phyloP scores from a whole-genome alignment of 2,113 vertebrate species.

The Larimichthys polyactis region DNA sequence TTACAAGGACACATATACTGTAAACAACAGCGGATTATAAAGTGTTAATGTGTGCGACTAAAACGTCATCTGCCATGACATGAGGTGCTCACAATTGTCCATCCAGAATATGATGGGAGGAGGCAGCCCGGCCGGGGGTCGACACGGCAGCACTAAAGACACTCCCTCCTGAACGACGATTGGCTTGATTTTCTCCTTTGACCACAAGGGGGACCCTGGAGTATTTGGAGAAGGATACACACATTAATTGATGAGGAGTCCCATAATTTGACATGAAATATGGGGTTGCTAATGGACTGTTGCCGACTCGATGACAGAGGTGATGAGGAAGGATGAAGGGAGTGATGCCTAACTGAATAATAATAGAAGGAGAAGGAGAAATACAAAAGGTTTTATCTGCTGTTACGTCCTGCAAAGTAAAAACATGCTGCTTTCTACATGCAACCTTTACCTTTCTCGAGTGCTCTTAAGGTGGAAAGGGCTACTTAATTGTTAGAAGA shows the following conservation, averaged over 20 bases:
- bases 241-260: conserved; percentile 12
- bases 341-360: conserved; percentile 29
- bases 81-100: conserved; percentile 92
- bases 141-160: conserved; percentile 90
- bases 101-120: conserved; percentile 99
- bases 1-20: not conserved
- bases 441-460: conserved; percentile 75
- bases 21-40: not conserved
- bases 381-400: conserved; percentile 44
- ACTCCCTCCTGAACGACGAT: conserved; percentile 89
- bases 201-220: conserved; percentile 96
- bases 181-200: conserved; percentile 93
- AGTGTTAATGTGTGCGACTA: not conserved
- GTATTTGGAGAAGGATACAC: conserved; percentile 21
- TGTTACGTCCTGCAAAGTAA: conserved; percentile 19
- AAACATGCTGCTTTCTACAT: conserved; percentile 59
- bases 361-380: conserved; percentile 13
- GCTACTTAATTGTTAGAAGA: conserved; percentile 65
- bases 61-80: not conserved
- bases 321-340: conserved; percentile 35
- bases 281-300: conserved; percentile 31
- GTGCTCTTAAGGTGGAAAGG: conserved; percentile 74
- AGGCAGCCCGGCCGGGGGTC: conserved; percentile 94
- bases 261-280: conserved; percentile 15
- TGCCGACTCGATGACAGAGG: conserved; percentile 36